phyloP scores from a whole-genome alignment of 2,888 invertebrate species.

The Liposcelis brunnea region DNA sequence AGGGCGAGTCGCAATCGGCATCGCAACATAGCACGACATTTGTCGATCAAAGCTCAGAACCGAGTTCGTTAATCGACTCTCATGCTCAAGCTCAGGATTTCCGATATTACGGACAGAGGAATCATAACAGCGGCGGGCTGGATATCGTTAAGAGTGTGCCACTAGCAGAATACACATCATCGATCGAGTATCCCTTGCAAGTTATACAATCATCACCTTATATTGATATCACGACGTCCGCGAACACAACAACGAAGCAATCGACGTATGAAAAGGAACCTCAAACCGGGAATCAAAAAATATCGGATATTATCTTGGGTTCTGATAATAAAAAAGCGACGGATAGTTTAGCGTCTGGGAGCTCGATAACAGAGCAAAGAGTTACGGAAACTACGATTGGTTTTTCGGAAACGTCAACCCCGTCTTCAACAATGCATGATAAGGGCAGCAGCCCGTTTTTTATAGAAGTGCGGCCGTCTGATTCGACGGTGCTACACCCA shows the following conservation, averaged over 20 bases:
- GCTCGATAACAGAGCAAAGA: no score
- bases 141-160: slow-evolving; percentile 6
- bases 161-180: slow-evolving; percentile 5
- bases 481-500: neutral
- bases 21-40: no score
- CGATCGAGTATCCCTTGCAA: slow-evolving; percentile 5
- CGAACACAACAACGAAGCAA: neutral
- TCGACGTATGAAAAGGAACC: slow-evolving; percentile 3
- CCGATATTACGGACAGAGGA: neutral
- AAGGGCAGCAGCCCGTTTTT: no score
- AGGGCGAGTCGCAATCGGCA: no score
- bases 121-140: neutral
- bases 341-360: neutral
- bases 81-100: neutral
- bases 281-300: slow-evolving; percentile 1
- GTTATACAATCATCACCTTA: slow-evolving; percentile 2
- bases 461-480: neutral
- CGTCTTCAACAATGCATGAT: no score
- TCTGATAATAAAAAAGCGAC: neutral
- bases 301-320: neutral
- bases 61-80: slow-evolving; percentile 1
- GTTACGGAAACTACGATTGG: no score
- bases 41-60: slow-evolving; percentile 1
- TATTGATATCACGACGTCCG: neutral
- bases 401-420: no score